These are phyloP conservation scores for Gallinago nigripennis DNA, from an alignment of 2,797 vertebrate species.

Conservation along the genomic window DNA sequence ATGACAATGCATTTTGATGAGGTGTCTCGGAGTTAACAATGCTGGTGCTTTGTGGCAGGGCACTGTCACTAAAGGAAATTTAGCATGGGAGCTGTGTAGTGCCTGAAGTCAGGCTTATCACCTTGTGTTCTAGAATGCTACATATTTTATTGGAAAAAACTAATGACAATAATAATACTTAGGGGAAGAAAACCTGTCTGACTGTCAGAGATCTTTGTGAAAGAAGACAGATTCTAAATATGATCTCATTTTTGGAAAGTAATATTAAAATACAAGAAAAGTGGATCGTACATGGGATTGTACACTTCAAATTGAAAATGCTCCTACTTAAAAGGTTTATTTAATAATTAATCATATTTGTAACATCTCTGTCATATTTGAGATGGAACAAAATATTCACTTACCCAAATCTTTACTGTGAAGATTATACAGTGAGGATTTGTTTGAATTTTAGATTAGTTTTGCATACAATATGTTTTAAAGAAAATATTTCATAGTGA, in stretches of 20 bases:
- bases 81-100: not conserved
- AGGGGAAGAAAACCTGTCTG: not conserved
- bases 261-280: not conserved
- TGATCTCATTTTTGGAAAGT: not conserved
- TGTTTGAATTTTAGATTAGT: not conserved
- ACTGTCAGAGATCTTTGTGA: not conserved
- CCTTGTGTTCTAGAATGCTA: not conserved
- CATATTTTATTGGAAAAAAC: not conserved
- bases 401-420: not conserved
- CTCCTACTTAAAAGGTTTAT: not conserved
- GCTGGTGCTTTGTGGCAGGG: not conserved
- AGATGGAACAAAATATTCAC: not conserved
- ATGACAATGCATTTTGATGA: not conserved
- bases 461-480: not conserved
- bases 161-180: not conserved
- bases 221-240: not conserved
- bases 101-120: not conserved
- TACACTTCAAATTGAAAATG: not conserved
- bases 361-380: not conserved
- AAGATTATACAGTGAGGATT: not conserved
- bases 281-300: not conserved
- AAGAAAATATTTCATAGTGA: constrained; percentile 18
- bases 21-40: not conserved
- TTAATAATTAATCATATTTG: not conserved
- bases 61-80: not conserved